Base-by-base conservation (phyloP, 2,888 invertebrate species). In the Osmoderma eremita region DNA sequence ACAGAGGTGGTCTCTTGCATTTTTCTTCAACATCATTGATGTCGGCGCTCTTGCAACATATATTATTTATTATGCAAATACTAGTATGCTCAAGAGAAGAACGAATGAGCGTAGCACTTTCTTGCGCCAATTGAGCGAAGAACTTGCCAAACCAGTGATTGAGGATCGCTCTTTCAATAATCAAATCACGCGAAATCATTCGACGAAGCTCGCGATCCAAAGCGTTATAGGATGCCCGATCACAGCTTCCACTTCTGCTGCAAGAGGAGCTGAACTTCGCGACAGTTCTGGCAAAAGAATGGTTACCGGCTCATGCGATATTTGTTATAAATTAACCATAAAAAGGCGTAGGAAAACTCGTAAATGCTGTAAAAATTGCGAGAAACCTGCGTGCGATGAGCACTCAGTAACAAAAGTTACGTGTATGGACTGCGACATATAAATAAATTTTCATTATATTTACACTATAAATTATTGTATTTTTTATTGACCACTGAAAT, bases 1-100 rank as follows among this genome's bases (percentile, higher is more conserved):
- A 68, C 8, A 17, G 0, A 41, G 61, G 4, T 49, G 58, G 62
- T 62, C 72, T 5, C 58, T 74, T 38, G 72, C 72, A 18, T 69
- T 70, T 1, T 67, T 69, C 53, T 69, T 51, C 64, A 69, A 69
- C 42, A 69, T 69, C n/a, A 1, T 69, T 4, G 62, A 75, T 63
- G n/a, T 74, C 12, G 62, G 17, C 20, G 41, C 53, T 51, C 18
- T 20, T 20, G n/a, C 20, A 12, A 20, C 20, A n/a, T 18, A 49
- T 12, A 20, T 49, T 49, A 49, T 67, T 49, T 71, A 72, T 67
- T 67, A 67, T 67, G 70, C 69, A 62, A 72, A 71, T 63, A 72
- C 72, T 71, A 68, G 58, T 41, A 72, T 70, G 70, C 3, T 72
- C 3, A n/a, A 10, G 2, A 72, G 67, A 51, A 71, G 63, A 56